Conservation (phyloP, 2,113 vertebrate species). For the Rhinolophus ferrumequinum region DNA sequence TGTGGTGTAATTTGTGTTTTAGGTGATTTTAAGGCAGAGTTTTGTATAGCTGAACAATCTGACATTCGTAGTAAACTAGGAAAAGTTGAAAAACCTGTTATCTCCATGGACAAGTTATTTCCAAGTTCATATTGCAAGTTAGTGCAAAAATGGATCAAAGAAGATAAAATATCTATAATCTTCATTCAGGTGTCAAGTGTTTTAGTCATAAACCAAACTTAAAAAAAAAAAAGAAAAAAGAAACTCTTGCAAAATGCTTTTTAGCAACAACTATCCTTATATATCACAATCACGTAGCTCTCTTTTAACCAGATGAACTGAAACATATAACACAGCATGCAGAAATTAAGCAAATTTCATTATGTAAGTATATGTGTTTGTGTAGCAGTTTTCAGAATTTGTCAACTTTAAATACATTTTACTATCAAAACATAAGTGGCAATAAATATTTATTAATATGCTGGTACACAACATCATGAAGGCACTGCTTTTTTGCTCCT, state of each 20-base stretch:
- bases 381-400: not conserved
- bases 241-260: not conserved
- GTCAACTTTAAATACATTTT: not conserved
- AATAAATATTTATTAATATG: slow-evolving; percentile 3
- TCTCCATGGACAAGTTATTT: slow-evolving; percentile 27
- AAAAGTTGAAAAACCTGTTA: slow-evolving; percentile 23
- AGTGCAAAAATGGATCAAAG: not conserved
- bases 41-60: not conserved
- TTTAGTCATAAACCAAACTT: not conserved
- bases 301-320: not conserved
- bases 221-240: not conserved
- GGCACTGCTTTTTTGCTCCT: not conserved
- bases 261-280: not conserved
- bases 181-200: not conserved
- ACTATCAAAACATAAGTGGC: slow-evolving; percentile 15
- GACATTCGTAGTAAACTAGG: not conserved
- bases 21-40: slow-evolving; percentile 7
- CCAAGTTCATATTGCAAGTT: not conserved
- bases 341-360: not conserved
- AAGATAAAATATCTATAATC: slow-evolving; percentile 19
- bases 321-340: not conserved
- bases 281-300: not conserved
- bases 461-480: not conserved
- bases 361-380: not conserved
- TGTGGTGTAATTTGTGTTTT: not conserved